Conservation (phyloP, 2,888 invertebrate genomes). For the Allophyes oxyacanthae region DNA sequence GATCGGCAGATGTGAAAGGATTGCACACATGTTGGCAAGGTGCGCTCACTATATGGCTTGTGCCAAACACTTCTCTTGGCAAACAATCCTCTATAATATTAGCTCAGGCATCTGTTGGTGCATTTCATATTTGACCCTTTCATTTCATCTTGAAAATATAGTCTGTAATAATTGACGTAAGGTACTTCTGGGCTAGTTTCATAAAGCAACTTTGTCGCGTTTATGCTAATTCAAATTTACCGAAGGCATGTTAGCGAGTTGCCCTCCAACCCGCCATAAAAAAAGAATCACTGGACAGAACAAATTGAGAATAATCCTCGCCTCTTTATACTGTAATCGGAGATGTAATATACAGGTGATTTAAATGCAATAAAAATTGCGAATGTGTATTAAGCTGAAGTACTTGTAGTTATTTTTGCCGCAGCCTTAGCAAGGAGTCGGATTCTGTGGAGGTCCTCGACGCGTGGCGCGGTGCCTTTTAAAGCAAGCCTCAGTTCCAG, state of each 20-base stretch:
- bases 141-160: conserved; percentile 6
- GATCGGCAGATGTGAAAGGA: conserved; percentile 84
- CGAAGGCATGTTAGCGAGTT: conserved; percentile 6
- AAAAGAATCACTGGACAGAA: conserved; percentile 13
- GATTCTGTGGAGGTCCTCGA: conserved; percentile 61
- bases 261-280: background rate
- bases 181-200: background rate
- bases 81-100: conserved; percentile 73
- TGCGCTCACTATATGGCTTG: conserved; percentile 80
- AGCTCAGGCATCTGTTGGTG: conserved; percentile 74
- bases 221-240: conserved; percentile 10
- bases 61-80: conserved; percentile 78
- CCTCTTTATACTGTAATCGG: conserved; percentile 25
- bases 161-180: conserved; percentile 10
- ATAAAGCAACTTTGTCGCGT: background rate
- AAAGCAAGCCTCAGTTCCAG: conserved; percentile 74
- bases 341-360: conserved; percentile 34
- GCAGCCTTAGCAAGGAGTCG: conserved; percentile 60
- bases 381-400: conserved; percentile 44
- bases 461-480: conserved; percentile 83
- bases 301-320: conserved; percentile 40
- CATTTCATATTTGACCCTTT: conserved; percentile 57
- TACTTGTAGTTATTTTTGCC: conserved; percentile 55
- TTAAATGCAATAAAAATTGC: conserved; percentile 48
- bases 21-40: conserved; percentile 87